Base-by-base conservation (phyloP, 2,888 invertebrate genomes). In the Exocentrus adspersus region DNA sequence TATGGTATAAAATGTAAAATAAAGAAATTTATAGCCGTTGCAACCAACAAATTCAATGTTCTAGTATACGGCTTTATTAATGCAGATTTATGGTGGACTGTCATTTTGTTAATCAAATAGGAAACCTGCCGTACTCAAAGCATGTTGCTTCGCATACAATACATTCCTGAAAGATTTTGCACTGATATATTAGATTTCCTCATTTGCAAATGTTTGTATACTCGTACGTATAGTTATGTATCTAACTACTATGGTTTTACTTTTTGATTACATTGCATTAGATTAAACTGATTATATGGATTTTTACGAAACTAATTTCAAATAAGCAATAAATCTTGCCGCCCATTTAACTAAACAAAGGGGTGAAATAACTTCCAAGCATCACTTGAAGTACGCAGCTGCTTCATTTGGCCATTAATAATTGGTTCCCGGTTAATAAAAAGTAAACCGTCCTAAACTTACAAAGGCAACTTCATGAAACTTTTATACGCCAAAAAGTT, bases 21-120 rank as follows among this genome's bases (percentile, higher is more conserved):
- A 72, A 73, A 68, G 72, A 75, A 74, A 76, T 77, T 76, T 77
- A 77, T 73, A 65, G 68, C 70, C 60, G 41, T 60, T 65, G 64
- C 68, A 67, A 73, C 64, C 70, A 72, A 76, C 76, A 74, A 75
- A 78, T 76, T 75, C 78, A 77, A 77, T 75, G 77, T 78, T 77
- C 74, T 74, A 77, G 76, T 75, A 73, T 80, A 81, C 79, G 80
- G 78, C 81, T 81, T 81, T 81, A 81, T 81, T 81, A 81, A 80
- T 80, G 77, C 75, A 74, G 79, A 81, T 81, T 81, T 81, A 81
- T 79, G 77, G 73, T 65, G 67, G 59, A 69, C 77, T 79, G 80
- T 79, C 80, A 79, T 79, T 79, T 79, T 77, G 79, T 78, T 81
- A 81, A 81, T 81, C 81, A 81, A 81, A 80, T 78, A 77, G 80